phyloP scores from a whole-genome alignment of 2,113 vertebrate species.

The Lagopus leucura region DNA sequence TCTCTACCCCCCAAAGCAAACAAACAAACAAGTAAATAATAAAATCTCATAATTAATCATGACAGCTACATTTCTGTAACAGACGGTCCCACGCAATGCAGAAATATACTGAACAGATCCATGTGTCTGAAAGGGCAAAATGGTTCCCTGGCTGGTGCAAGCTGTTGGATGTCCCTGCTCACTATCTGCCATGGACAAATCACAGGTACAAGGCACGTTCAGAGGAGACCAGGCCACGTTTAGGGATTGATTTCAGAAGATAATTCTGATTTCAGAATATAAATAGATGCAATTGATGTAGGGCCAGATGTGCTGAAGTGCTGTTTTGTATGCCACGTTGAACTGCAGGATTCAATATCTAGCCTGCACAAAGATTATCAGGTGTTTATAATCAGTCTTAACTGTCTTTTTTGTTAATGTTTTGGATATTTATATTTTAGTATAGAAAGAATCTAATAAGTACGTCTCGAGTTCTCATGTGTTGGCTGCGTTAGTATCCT shows the following conservation, averaged over 20 bases:
- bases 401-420: not conserved
- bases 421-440: not conserved
- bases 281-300: not conserved
- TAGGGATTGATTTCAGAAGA: not conserved
- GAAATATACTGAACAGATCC: too few species aligned
- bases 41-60: too few species aligned
- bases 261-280: not conserved
- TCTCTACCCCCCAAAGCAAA: too few species aligned
- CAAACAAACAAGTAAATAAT: too few species aligned
- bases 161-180: too few species aligned
- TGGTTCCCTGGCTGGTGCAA: too few species aligned
- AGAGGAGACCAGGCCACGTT: not conserved
- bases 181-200: too few species aligned
- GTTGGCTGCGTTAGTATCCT: not conserved
- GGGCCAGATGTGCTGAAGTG: too few species aligned
- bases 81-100: too few species aligned
- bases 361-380: not conserved
- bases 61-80: too few species aligned
- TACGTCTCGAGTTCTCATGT: not conserved
- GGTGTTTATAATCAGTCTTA: not conserved
- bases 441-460: not conserved
- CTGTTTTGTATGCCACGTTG: not conserved
- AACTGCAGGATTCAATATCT: not conserved
- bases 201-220: not conserved
- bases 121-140: too few species aligned